Conservation (phyloP, 2,113 vertebrate species). For the Xenopus laevis region DNA sequence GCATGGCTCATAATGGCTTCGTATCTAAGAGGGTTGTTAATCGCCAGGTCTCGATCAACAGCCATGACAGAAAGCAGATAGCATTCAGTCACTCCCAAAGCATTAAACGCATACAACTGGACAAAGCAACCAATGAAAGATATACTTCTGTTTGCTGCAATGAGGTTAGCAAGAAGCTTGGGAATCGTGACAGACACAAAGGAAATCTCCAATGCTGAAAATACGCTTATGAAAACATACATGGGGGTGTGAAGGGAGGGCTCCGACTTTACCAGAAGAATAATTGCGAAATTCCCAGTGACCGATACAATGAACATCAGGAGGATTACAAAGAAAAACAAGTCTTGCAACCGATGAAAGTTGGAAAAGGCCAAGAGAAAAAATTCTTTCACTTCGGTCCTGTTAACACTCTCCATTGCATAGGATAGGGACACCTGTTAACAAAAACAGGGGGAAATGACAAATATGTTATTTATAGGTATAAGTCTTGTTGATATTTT, state of each 20-base stretch:
- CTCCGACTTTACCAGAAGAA: not conserved
- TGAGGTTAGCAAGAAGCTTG: slow-evolving; percentile 46
- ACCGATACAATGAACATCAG: not conserved
- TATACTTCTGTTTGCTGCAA: slow-evolving; percentile 36
- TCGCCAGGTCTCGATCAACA: not conserved
- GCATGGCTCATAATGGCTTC: not conserved
- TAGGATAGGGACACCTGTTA: no score
- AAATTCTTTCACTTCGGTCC: not conserved
- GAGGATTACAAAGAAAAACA: not conserved
- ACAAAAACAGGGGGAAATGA: no score
- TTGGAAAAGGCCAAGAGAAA: slow-evolving; percentile 12
- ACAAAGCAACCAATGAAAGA: slow-evolving; percentile 41
- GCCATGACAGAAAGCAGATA: slow-evolving; percentile 15
- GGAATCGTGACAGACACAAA: slow-evolving; percentile 47
- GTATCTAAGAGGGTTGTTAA: slow-evolving; percentile 8
- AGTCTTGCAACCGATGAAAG: not conserved
- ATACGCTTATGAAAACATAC: slow-evolving; percentile 38
- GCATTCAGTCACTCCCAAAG: slow-evolving; percentile 16
- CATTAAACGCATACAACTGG: slow-evolving; percentile 47
- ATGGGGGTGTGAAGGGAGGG: slow-evolving; percentile 27
- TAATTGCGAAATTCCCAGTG: slow-evolving; percentile 15
- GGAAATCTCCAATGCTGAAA: slow-evolving; percentile 46
- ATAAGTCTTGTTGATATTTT: no score
- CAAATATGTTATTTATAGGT: no score
- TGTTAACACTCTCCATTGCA: not conserved